A percentile compares a stretch with the other conserved stretches of the same genome.
Evolutionary conservation across 2,113 vertebrate species (phyloP).

Genomic region (Circaetus gallicus): DNA sequence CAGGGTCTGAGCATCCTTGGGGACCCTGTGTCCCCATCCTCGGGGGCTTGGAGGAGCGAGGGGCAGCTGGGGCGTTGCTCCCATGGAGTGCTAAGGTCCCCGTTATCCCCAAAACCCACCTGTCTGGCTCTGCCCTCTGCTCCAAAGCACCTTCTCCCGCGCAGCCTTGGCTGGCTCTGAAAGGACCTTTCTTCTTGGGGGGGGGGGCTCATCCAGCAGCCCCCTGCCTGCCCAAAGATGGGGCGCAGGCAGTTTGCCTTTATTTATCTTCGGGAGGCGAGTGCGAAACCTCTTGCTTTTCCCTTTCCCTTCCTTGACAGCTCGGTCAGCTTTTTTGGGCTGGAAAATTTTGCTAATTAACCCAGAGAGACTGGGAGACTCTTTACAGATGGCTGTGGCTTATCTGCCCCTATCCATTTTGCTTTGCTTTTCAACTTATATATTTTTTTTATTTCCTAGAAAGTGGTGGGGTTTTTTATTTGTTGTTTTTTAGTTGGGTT

Average conservation of each 20-base stretch:
- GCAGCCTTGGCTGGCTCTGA: not conserved
- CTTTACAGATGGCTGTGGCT: conserved; percentile 15
- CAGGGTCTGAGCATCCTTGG: not conserved
- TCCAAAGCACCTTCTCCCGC: not conserved
- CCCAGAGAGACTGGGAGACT: not conserved
- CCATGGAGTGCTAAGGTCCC: not conserved
- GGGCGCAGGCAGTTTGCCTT: not conserved
- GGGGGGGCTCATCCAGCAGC: not conserved
- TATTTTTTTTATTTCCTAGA: not conserved
- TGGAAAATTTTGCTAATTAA: conserved; percentile 60
- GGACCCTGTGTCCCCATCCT: not conserved
- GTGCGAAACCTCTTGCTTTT: not conserved
- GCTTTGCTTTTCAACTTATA: not conserved
- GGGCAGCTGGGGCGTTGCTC: not conserved
- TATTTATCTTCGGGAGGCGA: not conserved
- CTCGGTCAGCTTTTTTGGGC: not conserved
- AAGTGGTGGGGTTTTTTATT: not conserved
- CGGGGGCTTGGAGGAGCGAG: fast-evolving
- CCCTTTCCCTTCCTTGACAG: conserved; percentile 25
- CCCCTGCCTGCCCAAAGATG: not conserved
- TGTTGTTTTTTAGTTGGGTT: fast-evolving
- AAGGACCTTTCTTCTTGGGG: not conserved
- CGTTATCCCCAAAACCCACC: not conserved
- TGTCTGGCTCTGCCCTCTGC: not conserved
- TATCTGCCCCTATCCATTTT: conserved; percentile 12